Conservation (phyloP, 2,113 vertebrate genomes). For the Ctenomys sociabilis region DNA sequence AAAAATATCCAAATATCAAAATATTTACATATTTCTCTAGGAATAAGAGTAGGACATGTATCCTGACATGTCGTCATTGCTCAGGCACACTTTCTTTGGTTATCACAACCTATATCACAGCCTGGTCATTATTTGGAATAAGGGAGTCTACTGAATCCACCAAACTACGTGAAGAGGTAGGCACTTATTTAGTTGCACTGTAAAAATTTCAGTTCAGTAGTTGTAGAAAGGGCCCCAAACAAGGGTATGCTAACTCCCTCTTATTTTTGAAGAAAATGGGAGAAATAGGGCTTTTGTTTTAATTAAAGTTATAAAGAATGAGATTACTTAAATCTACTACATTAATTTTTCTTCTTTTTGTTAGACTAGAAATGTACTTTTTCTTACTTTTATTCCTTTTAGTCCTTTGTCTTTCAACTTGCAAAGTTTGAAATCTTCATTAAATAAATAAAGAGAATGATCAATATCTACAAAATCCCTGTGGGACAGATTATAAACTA, state of each 20-base stretch:
- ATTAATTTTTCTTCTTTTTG: neutral
- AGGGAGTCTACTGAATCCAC: neutral
- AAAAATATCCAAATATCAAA: neutral
- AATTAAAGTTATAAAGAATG: constrained; percentile 15
- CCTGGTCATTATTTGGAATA: neutral
- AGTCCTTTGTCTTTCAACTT: constrained; percentile 16
- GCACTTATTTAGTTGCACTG: neutral
- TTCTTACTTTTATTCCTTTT: neutral
- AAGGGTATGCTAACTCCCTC: neutral
- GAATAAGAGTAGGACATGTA: neutral
- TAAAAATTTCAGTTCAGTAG: neutral
- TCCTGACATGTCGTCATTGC: neutral
- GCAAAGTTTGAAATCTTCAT: constrained; percentile 41
- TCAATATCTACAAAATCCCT: constrained; percentile 34
- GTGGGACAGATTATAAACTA: neutral
- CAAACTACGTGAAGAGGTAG: neutral
- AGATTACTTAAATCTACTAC: neutral
- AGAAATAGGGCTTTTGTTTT: neutral
- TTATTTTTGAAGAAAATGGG: neutral
- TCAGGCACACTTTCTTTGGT: neutral
- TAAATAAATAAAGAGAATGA: constrained; percentile 38
- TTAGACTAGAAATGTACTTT: neutral
- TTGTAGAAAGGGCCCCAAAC: neutral
- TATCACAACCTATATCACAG: constrained; percentile 13
- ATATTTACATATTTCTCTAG: neutral